Base-by-base conservation (phyloP, 2,113 vertebrate species). In the Oxygymnocypris stewartii region DNA sequence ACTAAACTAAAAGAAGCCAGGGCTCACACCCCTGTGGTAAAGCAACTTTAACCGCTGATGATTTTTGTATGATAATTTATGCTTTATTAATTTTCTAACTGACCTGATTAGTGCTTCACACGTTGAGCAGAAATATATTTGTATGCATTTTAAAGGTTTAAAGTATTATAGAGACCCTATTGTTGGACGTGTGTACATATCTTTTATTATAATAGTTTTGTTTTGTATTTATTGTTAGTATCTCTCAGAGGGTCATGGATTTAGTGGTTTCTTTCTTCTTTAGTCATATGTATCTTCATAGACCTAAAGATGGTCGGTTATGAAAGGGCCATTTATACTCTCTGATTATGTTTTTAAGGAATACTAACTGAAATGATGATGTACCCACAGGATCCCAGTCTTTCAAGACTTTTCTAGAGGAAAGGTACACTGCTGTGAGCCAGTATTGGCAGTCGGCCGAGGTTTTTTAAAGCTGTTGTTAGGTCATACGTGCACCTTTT, bases 41-140 rank as follows among this genome's bases (percentile, higher is more conserved):
- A 75, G 77, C 14, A 42, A 74, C 79, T 73, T 96, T 90, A 85
- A 94, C 94, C 93, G 94, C 92, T 96, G 95, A 97, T 96, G 95
- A 95, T 86, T 96, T 95, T 96, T 98, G 94, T 97, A 92, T 86
- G 94, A 95, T 97, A 97, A 98, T 97, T 97, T 96, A 98, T 98
- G 95, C 79, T 96, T 95, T 95, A 95, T 95, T 96, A 94, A 92
- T 96, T 96, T 96, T 95, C 95, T 96, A 95, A 96, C 93, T 96
- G 95, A 96, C 95, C 86, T 91, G 93, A 95, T 94, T 96, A 96
- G 96, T 94, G 95, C 94, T 95, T 94, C 93, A 96, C 95, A 95
- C 93, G 95, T 96, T 93, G 93, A 96, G 94, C 94, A 95, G 96
- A 95, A 94, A 94, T 95, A 92, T 94, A 96, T 96, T 97, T 97